Conservation (phyloP, 2,797 vertebrate genomes). For the Gymnocypris eckloni region DNA sequence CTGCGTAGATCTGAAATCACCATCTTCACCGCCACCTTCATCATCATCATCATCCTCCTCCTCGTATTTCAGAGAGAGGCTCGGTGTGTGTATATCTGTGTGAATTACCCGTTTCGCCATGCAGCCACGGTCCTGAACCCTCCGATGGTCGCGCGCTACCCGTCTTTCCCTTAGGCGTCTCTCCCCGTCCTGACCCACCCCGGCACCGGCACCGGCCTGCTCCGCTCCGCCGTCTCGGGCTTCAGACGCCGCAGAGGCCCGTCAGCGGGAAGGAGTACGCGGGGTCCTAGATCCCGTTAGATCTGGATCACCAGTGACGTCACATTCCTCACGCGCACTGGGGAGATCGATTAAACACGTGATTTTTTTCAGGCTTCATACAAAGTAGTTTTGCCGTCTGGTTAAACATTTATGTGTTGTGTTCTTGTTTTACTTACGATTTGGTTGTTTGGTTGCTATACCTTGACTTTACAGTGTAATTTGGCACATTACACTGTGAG, state of each 20-base stretch:
- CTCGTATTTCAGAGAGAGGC: neutral
- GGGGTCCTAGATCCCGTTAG: slow-evolving; percentile 61
- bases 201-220: slow-evolving; percentile 70
- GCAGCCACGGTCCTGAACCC: slow-evolving; percentile 66
- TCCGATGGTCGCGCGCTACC: slow-evolving; percentile 62
- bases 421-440: no score
- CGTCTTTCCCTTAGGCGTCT: slow-evolving; percentile 72
- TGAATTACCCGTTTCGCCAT: slow-evolving; percentile 67
- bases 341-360: neutral
- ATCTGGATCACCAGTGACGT: slow-evolving; percentile 39
- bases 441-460: no score
- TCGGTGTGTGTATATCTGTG: slow-evolving; percentile 51
- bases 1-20: slow-evolving; percentile 51
- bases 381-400: neutral
- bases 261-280: slow-evolving; percentile 52
- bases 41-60: slow-evolving; percentile 20
- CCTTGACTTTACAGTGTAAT: neutral
- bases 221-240: slow-evolving; percentile 64
- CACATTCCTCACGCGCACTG: neutral
- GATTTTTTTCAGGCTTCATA: neutral
- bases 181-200: slow-evolving; percentile 66
- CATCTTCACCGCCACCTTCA: slow-evolving; percentile 3
- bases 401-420: neutral
- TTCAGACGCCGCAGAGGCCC: slow-evolving; percentile 64
- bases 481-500: neutral